A percentile compares a stretch with the other conserved stretches of the same genome.
Evolutionary conservation across 2,113 vertebrate genomes (phyloP).

Genomic region (Typhlomys cinereus): DNA sequence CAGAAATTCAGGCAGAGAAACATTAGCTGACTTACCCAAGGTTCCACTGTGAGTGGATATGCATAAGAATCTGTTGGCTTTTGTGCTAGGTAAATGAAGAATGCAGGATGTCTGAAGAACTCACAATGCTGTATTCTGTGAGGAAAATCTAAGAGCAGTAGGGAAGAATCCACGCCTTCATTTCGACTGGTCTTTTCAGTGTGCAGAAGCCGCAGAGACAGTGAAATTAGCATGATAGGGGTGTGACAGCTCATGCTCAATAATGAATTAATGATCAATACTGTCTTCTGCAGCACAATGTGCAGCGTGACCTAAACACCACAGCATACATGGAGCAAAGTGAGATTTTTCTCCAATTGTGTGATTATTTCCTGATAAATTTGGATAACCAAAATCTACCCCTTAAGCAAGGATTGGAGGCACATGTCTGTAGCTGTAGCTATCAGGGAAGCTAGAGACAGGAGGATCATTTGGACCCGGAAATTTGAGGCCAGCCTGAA

Average conservation of each 20-base stretch:
- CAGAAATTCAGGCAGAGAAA: constrained; percentile 47
- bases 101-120: constrained; percentile 24
- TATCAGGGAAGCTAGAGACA: not conserved
- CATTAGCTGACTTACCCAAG: constrained; percentile 27
- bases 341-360: constrained; percentile 17
- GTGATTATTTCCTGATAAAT: constrained; percentile 19
- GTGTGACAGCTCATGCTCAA: constrained; percentile 4
- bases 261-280: not conserved
- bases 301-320: not conserved
- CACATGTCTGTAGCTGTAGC: not conserved
- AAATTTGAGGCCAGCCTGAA: not conserved
- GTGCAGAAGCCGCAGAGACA: not conserved
- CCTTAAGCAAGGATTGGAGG: not conserved
- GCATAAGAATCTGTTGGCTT: constrained; percentile 17
- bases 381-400: constrained; percentile 11
- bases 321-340: not conserved
- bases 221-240: not conserved
- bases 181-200: not conserved
- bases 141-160: constrained; percentile 18
- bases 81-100: constrained; percentile 33
- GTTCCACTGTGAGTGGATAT: not conserved
- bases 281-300: not conserved
- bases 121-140: not conserved
- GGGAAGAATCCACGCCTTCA: constrained; percentile 13
- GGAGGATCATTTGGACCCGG: not conserved